Evolutionary conservation across 2,888 invertebrate species (phyloP), one percentile per base, ranked within the genome.

Genomic region (Amiota communis): DNA sequence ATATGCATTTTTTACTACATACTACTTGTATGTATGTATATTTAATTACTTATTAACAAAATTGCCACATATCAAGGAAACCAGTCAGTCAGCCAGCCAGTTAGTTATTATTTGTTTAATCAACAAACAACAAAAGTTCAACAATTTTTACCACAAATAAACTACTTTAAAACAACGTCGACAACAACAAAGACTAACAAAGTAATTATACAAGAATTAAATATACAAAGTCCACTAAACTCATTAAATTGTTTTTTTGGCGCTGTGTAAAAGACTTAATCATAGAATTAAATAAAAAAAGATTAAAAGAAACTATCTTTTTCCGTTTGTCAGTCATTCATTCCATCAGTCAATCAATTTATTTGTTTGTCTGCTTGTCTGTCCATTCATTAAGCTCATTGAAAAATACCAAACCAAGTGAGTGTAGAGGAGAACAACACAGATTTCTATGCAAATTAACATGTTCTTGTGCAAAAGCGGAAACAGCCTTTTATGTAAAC

Each of bases 381-480:
- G 36, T 36, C 36, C 36, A 36, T 36, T 36, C 36, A 36, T 6
- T 36, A 36, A 36, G 36, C 36, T 36, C 36, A 36, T 6, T 36
- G 36, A 36, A 36, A 36, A 36, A 36, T 36, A 36, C 36, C 36
- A 6, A 36, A 36, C 4, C 6, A 6, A 36, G 36, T 36, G 2
- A 36, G 36, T 1, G 23, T 36, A 36, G 36, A 4, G 36, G 36
- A 36, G 36, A 36, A 36, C 36, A 36, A 6, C 17, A 59, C 59
- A 59, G 51, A 68, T 68, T 59, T 53, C 51, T 84, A 83, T 84
- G 80, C 77, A 84, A 84, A 83, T 84, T 75, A 77, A 78, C 67
- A 77, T 76, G 75, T 77, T 78, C 82, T 78, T 78, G 71, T 56
- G 36, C 20, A 20, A 78, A n/a, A 80, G 80, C 77, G 78, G 81